Percentiles rank a stretch among this genome's conserved stretches.
Conservation (phyloP, 2,888 invertebrate genomes). For the Ethmia dodecea region DNA sequence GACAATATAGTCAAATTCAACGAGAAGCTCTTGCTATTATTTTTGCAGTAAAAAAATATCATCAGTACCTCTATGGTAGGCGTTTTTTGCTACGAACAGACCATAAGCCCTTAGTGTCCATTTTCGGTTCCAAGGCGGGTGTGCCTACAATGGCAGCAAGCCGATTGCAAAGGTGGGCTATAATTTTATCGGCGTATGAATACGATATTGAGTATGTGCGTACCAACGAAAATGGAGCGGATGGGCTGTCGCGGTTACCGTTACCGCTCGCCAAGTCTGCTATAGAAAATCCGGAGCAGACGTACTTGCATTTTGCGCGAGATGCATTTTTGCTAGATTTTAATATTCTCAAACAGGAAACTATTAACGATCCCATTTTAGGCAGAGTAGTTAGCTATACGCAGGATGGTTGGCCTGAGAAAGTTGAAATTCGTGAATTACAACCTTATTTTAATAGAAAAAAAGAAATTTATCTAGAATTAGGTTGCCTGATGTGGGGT, state of each 20-base stretch:
- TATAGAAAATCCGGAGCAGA: too few species aligned
- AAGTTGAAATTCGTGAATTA: neutral
- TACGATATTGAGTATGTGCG: too few species aligned
- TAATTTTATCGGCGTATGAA: too few species aligned
- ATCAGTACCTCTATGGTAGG: conserved; percentile 10
- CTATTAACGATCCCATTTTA: conserved; percentile 1
- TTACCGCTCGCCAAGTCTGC: too few species aligned
- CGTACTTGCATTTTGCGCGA: conserved; percentile 1
- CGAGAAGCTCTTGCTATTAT: conserved; percentile 10
- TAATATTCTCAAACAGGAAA: neutral
- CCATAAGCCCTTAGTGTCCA: conserved; percentile 4
- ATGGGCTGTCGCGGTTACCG: conserved; percentile 7
- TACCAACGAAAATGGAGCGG: conserved; percentile 11
- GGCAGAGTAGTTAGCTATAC: conserved; percentile 3
- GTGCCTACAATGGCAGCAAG: conserved; percentile 11
- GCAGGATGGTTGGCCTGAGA: conserved; percentile 2
- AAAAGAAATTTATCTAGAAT: too few species aligned
- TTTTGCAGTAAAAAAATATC: conserved; percentile 4
- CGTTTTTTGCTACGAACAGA: conserved; percentile 6
- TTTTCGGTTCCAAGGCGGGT: conserved; percentile 9
- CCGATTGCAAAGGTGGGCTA: conserved; percentile 17
- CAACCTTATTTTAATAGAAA: too few species aligned
- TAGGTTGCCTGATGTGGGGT: too few species aligned
- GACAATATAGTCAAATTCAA: conserved; percentile 6
- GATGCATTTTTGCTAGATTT: too few species aligned